Conservation (phyloP, 2,113 vertebrate genomes). For the Arenaria interpres region DNA sequence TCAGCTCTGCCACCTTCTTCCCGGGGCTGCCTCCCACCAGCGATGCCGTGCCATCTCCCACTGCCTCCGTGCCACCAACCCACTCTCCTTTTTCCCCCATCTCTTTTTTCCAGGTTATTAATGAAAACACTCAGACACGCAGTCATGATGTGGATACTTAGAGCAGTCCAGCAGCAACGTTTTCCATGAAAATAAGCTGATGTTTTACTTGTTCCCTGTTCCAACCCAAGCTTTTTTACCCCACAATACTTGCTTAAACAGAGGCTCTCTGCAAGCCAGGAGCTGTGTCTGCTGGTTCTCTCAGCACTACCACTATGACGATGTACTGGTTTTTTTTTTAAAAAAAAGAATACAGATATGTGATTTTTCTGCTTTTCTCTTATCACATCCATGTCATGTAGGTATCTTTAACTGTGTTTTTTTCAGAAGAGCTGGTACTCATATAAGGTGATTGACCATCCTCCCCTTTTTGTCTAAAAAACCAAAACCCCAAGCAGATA, state of each 20-base stretch:
- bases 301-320: background rate
- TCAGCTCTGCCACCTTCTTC: background rate
- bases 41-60: rapidly evolving
- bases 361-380: background rate
- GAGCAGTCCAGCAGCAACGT: background rate
- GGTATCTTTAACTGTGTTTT: background rate
- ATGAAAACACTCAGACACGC: background rate
- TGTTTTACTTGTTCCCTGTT: background rate
- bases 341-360: background rate
- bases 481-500: background rate
- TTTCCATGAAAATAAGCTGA: background rate
- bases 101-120: background rate
- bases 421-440: background rate
- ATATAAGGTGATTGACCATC: background rate
- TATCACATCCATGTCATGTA: background rate
- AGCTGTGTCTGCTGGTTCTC: background rate
- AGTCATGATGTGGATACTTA: background rate
- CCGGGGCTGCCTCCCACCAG: background rate
- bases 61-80: background rate
- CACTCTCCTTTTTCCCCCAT: rapidly evolving
- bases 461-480: background rate
- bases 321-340: background rate
- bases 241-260: background rate
- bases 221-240: background rate
- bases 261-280: background rate